A percentile compares a stretch with the other conserved stretches of the same genome.
These are phyloP conservation scores for Pristionchus fissidentatus DNA, from an alignment of 2,888 invertebrate species.

Conservation along the genomic window DNA sequence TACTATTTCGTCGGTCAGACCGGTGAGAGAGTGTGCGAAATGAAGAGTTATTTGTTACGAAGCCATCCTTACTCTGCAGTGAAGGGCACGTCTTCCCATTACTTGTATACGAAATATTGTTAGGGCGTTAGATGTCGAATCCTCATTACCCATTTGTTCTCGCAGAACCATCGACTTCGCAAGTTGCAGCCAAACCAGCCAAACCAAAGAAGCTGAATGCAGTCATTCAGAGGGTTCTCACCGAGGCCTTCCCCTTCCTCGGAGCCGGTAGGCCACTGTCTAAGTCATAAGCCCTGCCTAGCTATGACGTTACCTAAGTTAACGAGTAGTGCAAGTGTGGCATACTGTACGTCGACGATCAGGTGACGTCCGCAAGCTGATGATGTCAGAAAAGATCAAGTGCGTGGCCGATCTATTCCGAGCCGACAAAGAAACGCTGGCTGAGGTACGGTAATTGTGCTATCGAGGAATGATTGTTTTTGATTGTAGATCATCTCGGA, in stretches of 20 bases:
- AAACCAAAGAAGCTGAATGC: conserved; percentile 57
- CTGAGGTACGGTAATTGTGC: background rate
- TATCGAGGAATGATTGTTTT: background rate
- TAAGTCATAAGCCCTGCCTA: no score
- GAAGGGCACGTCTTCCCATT: no score
- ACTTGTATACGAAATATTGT: no score
- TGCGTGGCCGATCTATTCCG: conserved; percentile 43
- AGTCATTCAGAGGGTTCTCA: conserved; percentile 56
- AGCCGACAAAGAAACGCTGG: conserved; percentile 45
- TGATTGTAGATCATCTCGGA: conserved; percentile 32
- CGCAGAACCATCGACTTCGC: conserved; percentile 16
- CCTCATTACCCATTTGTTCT: background rate
- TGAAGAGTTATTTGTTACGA: no score
- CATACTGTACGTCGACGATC: background rate
- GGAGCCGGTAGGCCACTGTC: conserved; percentile 6
- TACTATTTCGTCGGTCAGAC: no score
- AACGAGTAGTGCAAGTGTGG: no score
- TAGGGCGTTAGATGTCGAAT: no score
- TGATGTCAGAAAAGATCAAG: conserved; percentile 44
- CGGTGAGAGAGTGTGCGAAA: background rate
- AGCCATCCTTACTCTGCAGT: no score
- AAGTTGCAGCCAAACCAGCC: conserved; percentile 46
- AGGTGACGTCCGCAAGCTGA: conserved; percentile 37
- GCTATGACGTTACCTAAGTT: no score
- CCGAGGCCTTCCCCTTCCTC: conserved; percentile 49